Evolutionary conservation across 2,797 vertebrate genomes (phyloP).

Genomic region (Smutsia temminckii): DNA sequence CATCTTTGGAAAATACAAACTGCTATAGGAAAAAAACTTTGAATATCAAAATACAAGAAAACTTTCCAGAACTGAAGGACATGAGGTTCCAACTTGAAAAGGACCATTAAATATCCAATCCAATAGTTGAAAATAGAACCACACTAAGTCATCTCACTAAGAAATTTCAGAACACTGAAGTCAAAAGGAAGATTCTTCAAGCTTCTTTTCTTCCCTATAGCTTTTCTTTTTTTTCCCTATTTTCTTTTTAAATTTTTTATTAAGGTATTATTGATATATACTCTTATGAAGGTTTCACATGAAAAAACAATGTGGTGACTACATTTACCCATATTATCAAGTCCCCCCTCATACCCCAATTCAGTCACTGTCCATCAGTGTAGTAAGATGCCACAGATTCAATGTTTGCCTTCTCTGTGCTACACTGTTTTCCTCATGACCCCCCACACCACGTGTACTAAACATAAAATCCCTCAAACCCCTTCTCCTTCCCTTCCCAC

Average conservation of each 20-base stretch:
- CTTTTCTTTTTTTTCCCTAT: neutral
- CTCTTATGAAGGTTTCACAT: no score
- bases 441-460: no score
- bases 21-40: slow-evolving; percentile 8
- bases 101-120: neutral
- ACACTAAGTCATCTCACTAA: neutral
- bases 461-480: no score
- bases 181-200: slow-evolving; percentile 23
- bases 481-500: no score
- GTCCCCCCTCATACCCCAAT: no score
- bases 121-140: slow-evolving; percentile 30
- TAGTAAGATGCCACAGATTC: no score
- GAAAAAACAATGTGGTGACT: no score
- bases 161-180: slow-evolving; percentile 47
- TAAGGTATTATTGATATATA: no score
- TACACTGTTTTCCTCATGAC: no score
- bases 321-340: no score
- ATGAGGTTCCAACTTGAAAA: slow-evolving; percentile 18
- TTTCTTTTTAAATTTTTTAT: neutral
- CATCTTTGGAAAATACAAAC: slow-evolving; percentile 34
- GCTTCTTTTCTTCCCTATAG: neutral
- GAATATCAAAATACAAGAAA: neutral
- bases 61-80: slow-evolving; percentile 5
- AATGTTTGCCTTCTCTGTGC: no score
- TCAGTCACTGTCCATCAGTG: no score